Conservation (phyloP, 2,113 vertebrate genomes). For the Gymnogyps californianus region DNA sequence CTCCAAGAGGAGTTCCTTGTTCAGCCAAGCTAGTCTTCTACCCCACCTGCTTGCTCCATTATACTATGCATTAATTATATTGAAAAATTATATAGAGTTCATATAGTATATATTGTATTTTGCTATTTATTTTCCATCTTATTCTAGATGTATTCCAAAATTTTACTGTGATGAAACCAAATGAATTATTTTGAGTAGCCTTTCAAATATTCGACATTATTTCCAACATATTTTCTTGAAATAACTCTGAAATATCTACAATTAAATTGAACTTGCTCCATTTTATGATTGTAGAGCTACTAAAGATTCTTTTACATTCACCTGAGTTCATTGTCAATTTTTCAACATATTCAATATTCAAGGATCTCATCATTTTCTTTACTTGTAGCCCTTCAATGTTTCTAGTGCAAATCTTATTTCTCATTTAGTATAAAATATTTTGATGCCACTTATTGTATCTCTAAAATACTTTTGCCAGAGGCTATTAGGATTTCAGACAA, state of each 20-base stretch:
- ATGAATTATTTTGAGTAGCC: background rate
- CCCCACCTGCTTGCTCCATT: background rate
- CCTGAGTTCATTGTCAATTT: background rate
- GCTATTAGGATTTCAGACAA: slow-evolving; percentile 1
- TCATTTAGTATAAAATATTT: slow-evolving; percentile 3
- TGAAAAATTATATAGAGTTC: background rate
- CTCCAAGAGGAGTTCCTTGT: background rate
- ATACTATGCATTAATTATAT: background rate
- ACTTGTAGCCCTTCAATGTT: background rate
- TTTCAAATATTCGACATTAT: background rate
- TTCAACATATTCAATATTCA: background rate
- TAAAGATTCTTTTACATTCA: background rate
- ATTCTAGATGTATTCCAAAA: background rate
- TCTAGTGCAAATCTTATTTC: background rate
- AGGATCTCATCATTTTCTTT: background rate
- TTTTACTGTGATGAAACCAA: background rate
- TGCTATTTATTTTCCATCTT: background rate
- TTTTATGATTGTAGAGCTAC: background rate
- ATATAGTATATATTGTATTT: background rate
- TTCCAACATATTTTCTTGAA: background rate
- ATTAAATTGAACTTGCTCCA: background rate
- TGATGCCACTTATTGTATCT: background rate
- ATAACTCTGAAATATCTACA: background rate
- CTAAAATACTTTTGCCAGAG: slow-evolving; percentile 10
- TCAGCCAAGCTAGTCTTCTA: background rate